Base-by-base conservation (phyloP, 2,113 vertebrate genomes). In the Cebus imitator region DNA sequence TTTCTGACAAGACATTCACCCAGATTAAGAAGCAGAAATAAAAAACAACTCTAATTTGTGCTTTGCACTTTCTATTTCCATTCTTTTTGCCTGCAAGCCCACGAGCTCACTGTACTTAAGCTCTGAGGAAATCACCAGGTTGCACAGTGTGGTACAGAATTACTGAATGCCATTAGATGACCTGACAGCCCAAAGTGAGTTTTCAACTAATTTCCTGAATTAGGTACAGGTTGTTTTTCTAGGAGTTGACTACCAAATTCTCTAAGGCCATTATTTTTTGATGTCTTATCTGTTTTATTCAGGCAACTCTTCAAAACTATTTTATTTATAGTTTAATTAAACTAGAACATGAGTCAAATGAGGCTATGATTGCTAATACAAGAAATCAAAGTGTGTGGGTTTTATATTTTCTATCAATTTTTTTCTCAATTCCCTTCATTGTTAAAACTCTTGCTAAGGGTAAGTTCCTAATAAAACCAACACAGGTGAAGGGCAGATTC, bases 201-300 rank as follows among this genome's bases (percentile, higher is more conserved):
- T 93, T 87, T 75, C 45, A 92, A 64, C 50, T 82, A 45, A 82
- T 87, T 97, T 97, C 32, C 72, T 89, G 32, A 85, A 21, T 66
- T 40, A 55, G 57, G 16, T 58, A 61, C 78, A 6, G 8, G 37
- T 78, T 68, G 11, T 80, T 84, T 93, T 83, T 27, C 81, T 70
- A 45, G 9, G 14, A 40, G 3, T 73, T 86, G 58, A 93, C 64
- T 58, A 66, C 16, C 57, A 85, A 70, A 66, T 91, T 73, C 40
- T 84, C 40, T 92, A 91, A 87, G 58, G 32, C 17, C 30, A 40
- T 72, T 4, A 21, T 87, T 95, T 90, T 64, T 91, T 37, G 18
- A 32, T 43, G 37, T 40, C 7, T 89, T 30, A 75, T 3, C 13
- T 78, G 16, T 50, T 95, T 87, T 72, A 58, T 57, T 58, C 45